Evolutionary conservation across 2,888 invertebrate species (phyloP).

Genomic region (Tubulanus polymorphus): DNA sequence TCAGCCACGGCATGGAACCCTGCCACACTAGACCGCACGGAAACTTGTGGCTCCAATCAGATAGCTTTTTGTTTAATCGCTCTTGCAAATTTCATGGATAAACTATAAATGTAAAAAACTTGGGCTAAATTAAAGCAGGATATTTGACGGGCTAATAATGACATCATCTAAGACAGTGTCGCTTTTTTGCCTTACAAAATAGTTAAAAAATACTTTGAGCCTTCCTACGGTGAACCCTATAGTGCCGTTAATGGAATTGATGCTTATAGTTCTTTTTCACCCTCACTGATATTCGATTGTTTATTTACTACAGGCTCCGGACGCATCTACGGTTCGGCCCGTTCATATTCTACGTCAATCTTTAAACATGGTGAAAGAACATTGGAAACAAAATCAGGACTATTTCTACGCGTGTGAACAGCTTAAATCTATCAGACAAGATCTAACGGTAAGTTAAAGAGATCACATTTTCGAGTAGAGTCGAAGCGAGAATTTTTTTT

Average conservation of each 20-base stretch:
- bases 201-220: not conserved
- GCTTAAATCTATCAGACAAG: constrained; percentile 96
- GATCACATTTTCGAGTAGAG: not conserved
- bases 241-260: no score
- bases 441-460: constrained; percentile 77
- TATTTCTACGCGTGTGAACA: constrained; percentile 98
- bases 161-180: no score
- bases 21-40: not conserved
- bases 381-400: constrained; percentile 86
- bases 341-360: constrained; percentile 78
- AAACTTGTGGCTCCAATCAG: no score
- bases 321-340: constrained; percentile 69
- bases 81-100: no score
- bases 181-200: not conserved
- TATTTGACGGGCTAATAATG: no score
- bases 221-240: not conserved
- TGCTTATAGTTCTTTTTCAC: constrained; percentile 1
- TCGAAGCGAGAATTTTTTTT: constrained; percentile 6
- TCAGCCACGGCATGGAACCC: no score
- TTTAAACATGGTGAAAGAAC: constrained; percentile 82
- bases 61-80: no score
- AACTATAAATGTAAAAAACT: no score
- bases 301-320: constrained; percentile 69
- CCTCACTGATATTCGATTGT: not conserved
- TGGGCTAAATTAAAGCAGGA: no score